Evolutionary conservation across 1,140 invertebrate genomes (phyloP), one percentile per base, ranked within the genome.

Genomic region (Oppia nitens): DNA sequence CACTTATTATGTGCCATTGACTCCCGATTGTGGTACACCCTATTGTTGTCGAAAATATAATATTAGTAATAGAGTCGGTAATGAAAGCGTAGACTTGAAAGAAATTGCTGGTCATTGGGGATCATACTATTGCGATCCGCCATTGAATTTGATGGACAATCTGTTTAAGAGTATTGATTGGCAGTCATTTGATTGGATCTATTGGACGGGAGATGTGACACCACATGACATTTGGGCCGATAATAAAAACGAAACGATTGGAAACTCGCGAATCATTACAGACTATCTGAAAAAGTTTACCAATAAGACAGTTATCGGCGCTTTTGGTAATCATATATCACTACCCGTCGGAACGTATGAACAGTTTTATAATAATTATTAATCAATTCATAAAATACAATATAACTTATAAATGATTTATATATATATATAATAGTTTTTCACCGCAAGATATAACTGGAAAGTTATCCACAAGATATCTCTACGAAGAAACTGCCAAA

Each of bases 181-280:
- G 85, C n/a, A n/a, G n/a, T n/a, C n/a, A n/a, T n/a, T 95, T 63
- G 92, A 97, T 73, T 95, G 92, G 69, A 94, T 97, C 62, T 71
- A 94, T 20, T 97, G 92, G 89, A 97, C 93, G 0, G 94, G 94
- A 2, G 94, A 98, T 74, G 71, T 97, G 51, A 91, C 92, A 20
- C 85, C 92, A 0, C 93, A 98, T 67, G 89, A 96, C 70, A 83
- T 95, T 0, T 97, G 92, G 92, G 93, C 96, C 68, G 90, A 96
- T 72, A 92, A 89, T 0, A 79, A 83, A 66, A 81, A 84, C 64
- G 85, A 90, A 68, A 93, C 94, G 68, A 67, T 92, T 2, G 82
- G 83, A 66, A 73, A 95, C 1, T 81, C 84, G 62, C 83, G 88
- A 64, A 87, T 89, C 0, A 84, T 90, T 0, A 76, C 78, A 32